Conservation (phyloP, 1,140 invertebrate genomes). For the Procambarus clarkii region DNA sequence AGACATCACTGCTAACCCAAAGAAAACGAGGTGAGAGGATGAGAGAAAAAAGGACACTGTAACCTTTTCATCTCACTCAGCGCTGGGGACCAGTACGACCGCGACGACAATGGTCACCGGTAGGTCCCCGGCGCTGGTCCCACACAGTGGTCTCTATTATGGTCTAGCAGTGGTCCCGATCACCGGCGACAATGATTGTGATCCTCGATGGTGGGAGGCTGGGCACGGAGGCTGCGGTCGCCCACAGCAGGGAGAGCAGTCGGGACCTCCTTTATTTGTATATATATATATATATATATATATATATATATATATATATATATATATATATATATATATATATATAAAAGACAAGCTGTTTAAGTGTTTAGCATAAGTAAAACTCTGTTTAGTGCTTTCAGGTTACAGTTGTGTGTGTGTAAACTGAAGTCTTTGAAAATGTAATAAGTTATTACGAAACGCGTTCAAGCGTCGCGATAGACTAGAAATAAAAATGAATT, state of each 20-base stretch:
- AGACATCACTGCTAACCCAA: slow-evolving; percentile 21
- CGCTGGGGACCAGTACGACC: slow-evolving; percentile 46
- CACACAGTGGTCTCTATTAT: neutral
- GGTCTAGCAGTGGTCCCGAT: slow-evolving; percentile 38
- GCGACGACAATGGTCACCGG: slow-evolving; percentile 33
- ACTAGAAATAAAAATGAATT: no score
- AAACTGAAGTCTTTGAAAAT: no score
- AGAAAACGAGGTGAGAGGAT: slow-evolving; percentile 3
- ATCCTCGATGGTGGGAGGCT: neutral
- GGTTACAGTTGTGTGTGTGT: no score
- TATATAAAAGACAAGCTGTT: no score
- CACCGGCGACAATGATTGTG: slow-evolving; percentile 30
- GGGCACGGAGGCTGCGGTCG: neutral
- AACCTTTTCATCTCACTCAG: neutral
- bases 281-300: slow-evolving; percentile 10
- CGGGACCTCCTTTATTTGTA: neutral
- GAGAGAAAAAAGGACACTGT: neutral
- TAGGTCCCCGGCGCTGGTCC: neutral
- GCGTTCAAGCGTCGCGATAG: no score
- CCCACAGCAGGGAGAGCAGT: neutral
- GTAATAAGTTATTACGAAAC: no score
- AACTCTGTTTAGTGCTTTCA: no score
- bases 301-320: slow-evolving; percentile 12
- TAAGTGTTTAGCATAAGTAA: no score
- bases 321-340: slow-evolving; percentile 14